Conservation (phyloP, 1,140 invertebrate genomes). For the Armadillidium nasatum region DNA sequence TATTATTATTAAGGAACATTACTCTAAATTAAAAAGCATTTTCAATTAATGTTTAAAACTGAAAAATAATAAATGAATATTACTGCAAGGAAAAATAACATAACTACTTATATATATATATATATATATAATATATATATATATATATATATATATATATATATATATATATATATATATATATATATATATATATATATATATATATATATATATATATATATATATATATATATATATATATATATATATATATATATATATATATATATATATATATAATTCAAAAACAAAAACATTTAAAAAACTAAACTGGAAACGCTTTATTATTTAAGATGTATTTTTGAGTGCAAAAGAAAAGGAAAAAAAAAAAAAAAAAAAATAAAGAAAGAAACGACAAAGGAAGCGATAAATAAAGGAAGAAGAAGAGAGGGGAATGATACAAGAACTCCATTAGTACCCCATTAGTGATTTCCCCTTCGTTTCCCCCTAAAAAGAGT, state of each 20-base stretch:
- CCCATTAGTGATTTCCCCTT: constrained; percentile 4
- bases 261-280: constrained; percentile 23
- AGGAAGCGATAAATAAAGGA: background rate
- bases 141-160: background rate
- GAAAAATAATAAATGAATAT: too few relatives aligned
- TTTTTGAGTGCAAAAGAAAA: background rate
- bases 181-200: background rate
- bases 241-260: constrained; percentile 10
- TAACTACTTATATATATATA: too few relatives aligned
- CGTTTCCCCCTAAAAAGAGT: background rate
- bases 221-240: constrained; percentile 18
- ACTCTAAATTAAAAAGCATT: too few relatives aligned
- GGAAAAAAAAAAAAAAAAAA: background rate
- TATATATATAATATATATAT: too few relatives aligned
- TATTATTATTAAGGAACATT: too few relatives aligned
- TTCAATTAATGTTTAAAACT: too few relatives aligned
- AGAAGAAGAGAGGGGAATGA: background rate
- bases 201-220: constrained; percentile 17
- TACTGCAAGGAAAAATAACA: too few relatives aligned
- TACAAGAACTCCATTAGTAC: background rate
- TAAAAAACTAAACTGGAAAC: background rate
- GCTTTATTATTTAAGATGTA: background rate
- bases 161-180: constrained; percentile 14
- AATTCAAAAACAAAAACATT: background rate
- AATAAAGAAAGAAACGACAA: background rate